Evolutionary conservation across 2,888 invertebrate genomes (phyloP).

Genomic region (Ophion ellenae): DNA sequence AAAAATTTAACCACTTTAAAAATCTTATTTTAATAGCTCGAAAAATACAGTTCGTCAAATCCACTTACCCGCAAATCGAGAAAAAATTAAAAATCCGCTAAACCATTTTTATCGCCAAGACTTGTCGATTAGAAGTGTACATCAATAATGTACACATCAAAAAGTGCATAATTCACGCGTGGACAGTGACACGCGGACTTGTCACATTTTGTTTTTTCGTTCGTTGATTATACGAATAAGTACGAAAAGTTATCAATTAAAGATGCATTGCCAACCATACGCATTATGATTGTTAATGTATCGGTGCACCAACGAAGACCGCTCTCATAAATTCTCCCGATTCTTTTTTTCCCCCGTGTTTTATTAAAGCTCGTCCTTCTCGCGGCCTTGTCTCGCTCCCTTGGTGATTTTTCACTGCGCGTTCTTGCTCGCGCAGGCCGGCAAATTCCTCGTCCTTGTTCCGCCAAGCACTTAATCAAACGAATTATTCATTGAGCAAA

Average conservation of each 20-base stretch:
- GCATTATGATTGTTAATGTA: neutral
- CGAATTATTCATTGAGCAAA: conserved; percentile 23
- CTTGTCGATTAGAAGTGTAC: neutral
- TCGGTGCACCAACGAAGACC: conserved; percentile 10
- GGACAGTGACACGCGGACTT: neutral
- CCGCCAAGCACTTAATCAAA: neutral
- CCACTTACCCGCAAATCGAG: neutral
- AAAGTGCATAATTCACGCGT: neutral
- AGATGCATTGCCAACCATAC: neutral
- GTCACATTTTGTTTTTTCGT: neutral
- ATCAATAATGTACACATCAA: neutral
- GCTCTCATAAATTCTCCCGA: conserved; percentile 16
- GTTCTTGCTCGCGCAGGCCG: conserved; percentile 2
- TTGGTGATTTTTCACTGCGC: conserved; percentile 31
- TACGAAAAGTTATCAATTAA: conserved; percentile 10
- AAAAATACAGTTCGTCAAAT: neutral
- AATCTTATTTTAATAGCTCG: neutral
- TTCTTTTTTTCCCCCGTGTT: conserved; percentile 13
- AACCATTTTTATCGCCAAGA: neutral
- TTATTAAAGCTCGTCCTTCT: conserved; percentile 50
- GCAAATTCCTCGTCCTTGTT: conserved; percentile 19
- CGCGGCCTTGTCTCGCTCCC: conserved; percentile 58
- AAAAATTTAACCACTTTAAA: neutral
- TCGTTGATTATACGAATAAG: neutral
- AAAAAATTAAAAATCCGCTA: neutral